Conservation (phyloP, 2,113 vertebrate genomes). For the Nesogale talazaci region DNA sequence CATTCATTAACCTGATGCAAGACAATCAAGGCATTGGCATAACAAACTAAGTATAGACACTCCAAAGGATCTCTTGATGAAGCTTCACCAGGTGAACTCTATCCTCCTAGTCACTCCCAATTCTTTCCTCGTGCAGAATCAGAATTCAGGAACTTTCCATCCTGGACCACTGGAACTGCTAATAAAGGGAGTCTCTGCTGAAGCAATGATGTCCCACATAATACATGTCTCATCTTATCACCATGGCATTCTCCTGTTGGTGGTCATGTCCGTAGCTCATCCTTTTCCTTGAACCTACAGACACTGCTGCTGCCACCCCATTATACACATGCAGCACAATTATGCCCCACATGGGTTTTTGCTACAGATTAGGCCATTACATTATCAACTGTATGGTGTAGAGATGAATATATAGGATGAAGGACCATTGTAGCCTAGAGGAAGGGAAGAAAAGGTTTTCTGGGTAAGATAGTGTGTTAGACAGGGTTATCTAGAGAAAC, state of each 20-base stretch:
- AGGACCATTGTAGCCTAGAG: not conserved
- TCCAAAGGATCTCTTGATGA: not conserved
- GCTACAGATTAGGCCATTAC: not conserved
- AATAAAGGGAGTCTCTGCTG: not conserved
- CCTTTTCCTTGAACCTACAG: not conserved
- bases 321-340: not conserved
- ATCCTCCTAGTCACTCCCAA: not conserved
- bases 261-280: too few species aligned
- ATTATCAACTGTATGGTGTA: not conserved
- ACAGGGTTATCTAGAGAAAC: too few species aligned
- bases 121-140: not conserved
- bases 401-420: not conserved
- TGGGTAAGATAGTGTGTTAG: not conserved
- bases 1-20: not conserved
- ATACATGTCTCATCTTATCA: not conserved
- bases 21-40: not conserved
- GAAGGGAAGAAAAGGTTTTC: not conserved
- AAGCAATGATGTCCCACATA: not conserved
- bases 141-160: not conserved
- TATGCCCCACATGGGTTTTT: not conserved
- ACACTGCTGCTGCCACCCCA: rapidly evolving
- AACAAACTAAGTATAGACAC: not conserved
- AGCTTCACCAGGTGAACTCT: not conserved
- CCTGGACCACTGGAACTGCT: not conserved
- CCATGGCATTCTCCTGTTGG: too few species aligned